phyloP scores from a whole-genome alignment of 1,140 invertebrate species.

The Choristoneura fumiferana region DNA sequence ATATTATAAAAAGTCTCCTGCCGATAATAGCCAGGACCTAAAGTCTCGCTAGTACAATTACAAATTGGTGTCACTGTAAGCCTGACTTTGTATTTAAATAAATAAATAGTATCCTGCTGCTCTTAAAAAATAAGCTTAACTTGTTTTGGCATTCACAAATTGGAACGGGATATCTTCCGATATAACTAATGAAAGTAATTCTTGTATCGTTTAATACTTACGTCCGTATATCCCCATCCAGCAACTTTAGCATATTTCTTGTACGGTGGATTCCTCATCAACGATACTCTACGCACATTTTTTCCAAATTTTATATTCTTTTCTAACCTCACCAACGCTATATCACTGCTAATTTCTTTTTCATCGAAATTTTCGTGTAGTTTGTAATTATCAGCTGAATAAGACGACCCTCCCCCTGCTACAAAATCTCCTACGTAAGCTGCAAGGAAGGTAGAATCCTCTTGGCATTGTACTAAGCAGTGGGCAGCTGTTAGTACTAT shows the following conservation, averaged over 20 bases:
- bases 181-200: too few relatives aligned
- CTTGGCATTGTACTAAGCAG: background rate
- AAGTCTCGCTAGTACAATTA: too few relatives aligned
- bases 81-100: too few relatives aligned
- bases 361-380: background rate
- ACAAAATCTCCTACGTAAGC: background rate
- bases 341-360: background rate
- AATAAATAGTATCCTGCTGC: too few relatives aligned
- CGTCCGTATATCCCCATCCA: slow-evolving; percentile 18
- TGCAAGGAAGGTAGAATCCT: background rate
- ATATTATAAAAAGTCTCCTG: too few relatives aligned
- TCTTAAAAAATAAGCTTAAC: too few relatives aligned
- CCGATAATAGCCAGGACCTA: too few relatives aligned
- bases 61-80: too few relatives aligned
- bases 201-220: slow-evolving; percentile 14
- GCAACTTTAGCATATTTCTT: background rate
- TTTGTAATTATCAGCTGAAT: background rate
- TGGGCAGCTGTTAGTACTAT: slow-evolving; percentile 8
- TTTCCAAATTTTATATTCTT: background rate
- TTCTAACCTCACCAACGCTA: background rate
- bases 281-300: background rate
- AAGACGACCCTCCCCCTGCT: background rate
- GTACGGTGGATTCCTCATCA: slow-evolving; percentile 4
- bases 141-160: too few relatives aligned
- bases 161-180: too few relatives aligned